Percentiles rank a stretch among this genome's conserved stretches.
phyloP scores from a whole-genome alignment of 2,113 vertebrate species.

The Nibea albiflora region DNA sequence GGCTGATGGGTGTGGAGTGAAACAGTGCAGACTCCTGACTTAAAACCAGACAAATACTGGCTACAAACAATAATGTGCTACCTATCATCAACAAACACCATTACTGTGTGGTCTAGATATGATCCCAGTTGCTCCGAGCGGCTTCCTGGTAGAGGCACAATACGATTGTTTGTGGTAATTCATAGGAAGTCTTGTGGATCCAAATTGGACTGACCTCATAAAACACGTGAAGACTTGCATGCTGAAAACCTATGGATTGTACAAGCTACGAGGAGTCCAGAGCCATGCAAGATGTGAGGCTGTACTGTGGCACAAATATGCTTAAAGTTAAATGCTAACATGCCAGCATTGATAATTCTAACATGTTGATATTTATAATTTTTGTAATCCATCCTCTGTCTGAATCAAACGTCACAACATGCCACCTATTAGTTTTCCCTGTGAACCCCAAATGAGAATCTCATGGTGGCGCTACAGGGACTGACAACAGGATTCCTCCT shows the following conservation, averaged over 20 bases:
- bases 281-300: background rate
- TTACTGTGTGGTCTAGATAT: background rate
- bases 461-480: background rate
- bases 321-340: background rate
- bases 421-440: background rate
- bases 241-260: background rate
- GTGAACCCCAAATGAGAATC: background rate
- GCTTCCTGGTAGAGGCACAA: background rate
- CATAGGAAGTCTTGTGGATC: background rate
- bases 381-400: background rate
- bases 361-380: background rate
- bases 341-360: background rate
- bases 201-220: background rate
- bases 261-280: background rate
- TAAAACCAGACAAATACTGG: background rate
- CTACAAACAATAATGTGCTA: background rate
- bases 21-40: constrained; percentile 1
- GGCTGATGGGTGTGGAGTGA: constrained; percentile 2
- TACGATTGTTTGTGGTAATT: background rate
- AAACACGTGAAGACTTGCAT: background rate
- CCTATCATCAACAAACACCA: background rate
- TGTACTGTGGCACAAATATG: background rate
- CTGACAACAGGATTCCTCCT: background rate
- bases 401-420: background rate
- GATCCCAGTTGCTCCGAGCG: background rate